Evolutionary conservation across 2,888 invertebrate species (phyloP), one percentile per base, ranked within the genome.

Genomic region (Apocheima hispidaria): DNA sequence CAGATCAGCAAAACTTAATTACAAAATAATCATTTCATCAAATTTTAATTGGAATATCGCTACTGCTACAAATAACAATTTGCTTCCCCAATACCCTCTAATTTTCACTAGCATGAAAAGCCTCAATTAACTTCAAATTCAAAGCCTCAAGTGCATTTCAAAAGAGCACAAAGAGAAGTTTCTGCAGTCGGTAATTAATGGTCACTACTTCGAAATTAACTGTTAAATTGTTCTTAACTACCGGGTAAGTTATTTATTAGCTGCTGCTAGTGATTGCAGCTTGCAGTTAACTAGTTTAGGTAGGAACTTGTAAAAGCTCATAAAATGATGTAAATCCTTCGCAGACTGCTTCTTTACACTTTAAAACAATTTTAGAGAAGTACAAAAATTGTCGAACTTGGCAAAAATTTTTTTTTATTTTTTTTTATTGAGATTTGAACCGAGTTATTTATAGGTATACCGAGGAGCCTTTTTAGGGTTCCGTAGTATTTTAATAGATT

Each of bases 81-180:
- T 36, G 21, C n/a, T 7, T 26, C 16, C 23, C 4, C 26, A 20
- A 56, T 14, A 49, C 57, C 18, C 48, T 55, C 14, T 57, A 57
- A 57, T 57, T 57, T 26, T 12, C 12, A 21, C 5, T 2, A 35
- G n/a, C 49, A 10, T 35, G 26, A 21, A 46, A 48, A 30, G 49
- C 9, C 12, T 16, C 33, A 55, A 60, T 60, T 60, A 60, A 44
- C 23, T 46, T n/a, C 4, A 38, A n/a, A 18, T 48, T 33, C 21
- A 48, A 46, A 33, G 48, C 49, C 5, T 28, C 3, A 36, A 50
- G 43, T 58, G 44, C 58, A 44, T 12, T 58, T 51, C 44, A 44
- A 16, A 44, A 21, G 38, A 16, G 9, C 3, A 30, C n/a, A 38
- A 52, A 12, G 20, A 20, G 36, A 26, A 40, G 44, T 12, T 14